Percentiles rank a stretch among this genome's conserved stretches.
phyloP scores from a whole-genome alignment of 1,140 invertebrate genomes.

The Cylas formicarius region DNA sequence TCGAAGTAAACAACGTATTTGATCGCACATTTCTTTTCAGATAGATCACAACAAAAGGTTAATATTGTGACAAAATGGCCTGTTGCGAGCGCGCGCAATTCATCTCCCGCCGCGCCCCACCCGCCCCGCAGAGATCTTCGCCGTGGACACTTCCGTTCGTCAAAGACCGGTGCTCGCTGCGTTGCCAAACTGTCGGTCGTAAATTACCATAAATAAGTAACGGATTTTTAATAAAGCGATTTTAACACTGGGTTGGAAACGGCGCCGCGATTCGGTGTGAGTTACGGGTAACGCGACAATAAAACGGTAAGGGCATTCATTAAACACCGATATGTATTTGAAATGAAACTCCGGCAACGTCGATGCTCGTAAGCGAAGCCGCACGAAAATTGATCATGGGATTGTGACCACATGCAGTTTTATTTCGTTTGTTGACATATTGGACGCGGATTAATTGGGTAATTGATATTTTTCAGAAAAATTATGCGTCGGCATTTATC shows the following conservation, averaged over 20 bases:
- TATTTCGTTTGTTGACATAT: constrained; percentile 4
- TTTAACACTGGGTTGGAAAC: too few relatives aligned
- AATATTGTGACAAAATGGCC: constrained; percentile 42
- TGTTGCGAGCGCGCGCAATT: constrained; percentile 31
- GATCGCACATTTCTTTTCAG: constrained; percentile 29
- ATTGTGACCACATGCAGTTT: constrained; percentile 11
- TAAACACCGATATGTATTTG: too few relatives aligned
- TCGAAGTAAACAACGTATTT: not conserved
- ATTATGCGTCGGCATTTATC: too few relatives aligned
- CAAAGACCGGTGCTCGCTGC: constrained; percentile 8
- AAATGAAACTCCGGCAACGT: too few relatives aligned
- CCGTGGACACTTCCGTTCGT: constrained; percentile 10
- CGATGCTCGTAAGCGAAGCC: constrained; percentile 6
- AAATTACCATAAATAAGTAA: too few relatives aligned
- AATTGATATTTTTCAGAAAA: too few relatives aligned
- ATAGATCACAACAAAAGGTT: constrained; percentile 41
- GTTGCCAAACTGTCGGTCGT: too few relatives aligned
- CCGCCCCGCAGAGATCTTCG: constrained; percentile 8
- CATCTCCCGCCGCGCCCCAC: constrained; percentile 12
- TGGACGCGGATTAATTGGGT: too few relatives aligned
- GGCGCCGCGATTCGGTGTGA: too few relatives aligned
- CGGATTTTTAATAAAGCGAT: too few relatives aligned
- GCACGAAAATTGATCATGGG: constrained; percentile 13
- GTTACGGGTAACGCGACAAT: too few relatives aligned
- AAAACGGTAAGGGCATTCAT: too few relatives aligned